Evolutionary conservation across 2,113 vertebrate species (phyloP), one percentile per base, ranked within the genome.

Genomic region (Nesoenas mayeri): DNA sequence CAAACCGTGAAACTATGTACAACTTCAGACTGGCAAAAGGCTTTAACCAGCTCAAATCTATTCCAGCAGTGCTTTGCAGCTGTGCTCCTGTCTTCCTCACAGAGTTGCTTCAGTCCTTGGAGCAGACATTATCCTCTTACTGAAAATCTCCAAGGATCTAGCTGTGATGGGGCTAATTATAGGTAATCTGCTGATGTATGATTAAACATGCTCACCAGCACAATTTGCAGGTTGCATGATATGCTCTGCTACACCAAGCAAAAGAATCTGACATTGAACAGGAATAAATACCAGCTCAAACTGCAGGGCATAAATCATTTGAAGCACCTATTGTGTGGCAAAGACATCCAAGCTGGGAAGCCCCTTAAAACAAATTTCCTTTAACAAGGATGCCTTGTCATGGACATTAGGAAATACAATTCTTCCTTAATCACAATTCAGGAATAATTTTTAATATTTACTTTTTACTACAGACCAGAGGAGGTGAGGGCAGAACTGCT

Each of bases 241-340:
- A 73, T 73, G 70, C 24, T 79, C 56, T 73, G 31, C 56, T 87
- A 42, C 0, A 4, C 42, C 77, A 92, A 47, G 77, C 12, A 74
- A 80, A 88, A 88, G 71, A 38, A 80, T 66, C 58, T 88, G 81
- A 83, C 58, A 62, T 34, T 66, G 67, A 70, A 66, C 56, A 85
- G 60, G 56, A 94, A 85, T 77, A 85, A 94, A 93, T 25, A 50
- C 22, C 28, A 91, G 54, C 47, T 71, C 2, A 9, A 42, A 69
- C 81, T 74, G 79, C 64, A 83, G 54, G 66, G 78, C 62, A 74
- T 85, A 62, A 94, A 60, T 66, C 79, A 94, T 88, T 20, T 78
- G 67, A 89, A 95, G 64, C 78, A 95, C 62, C 74, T 92, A 75
- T 79, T 93, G 54, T 79, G 28, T 77, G 85, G 78, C 44, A 88